A percentile compares a stretch with the other conserved stretches of the same genome.
Conservation (phyloP, 2,888 invertebrate species). For the Zootermopsis nevadensis region DNA sequence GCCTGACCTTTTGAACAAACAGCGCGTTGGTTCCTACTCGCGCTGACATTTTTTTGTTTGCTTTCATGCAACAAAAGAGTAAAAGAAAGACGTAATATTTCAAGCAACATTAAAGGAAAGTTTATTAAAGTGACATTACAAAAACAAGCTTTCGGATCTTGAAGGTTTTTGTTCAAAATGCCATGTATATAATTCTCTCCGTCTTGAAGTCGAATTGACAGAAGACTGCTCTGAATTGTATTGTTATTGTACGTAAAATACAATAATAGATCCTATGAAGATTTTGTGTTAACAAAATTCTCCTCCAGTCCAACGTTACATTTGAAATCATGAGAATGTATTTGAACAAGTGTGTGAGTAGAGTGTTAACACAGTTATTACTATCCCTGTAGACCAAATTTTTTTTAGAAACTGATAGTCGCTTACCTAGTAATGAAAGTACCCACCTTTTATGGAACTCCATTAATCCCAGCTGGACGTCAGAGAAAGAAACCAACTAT, state of each 20-base stretch:
- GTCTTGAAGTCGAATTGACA: neutral
- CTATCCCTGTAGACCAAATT: too few relatives aligned
- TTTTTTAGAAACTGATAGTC: too few relatives aligned
- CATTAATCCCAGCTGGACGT: too few relatives aligned
- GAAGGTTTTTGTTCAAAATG: neutral
- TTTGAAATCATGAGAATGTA: too few relatives aligned
- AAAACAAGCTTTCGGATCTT: neutral
- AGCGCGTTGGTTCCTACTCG: neutral
- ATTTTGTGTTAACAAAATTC: too few relatives aligned
- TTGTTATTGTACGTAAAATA: too few relatives aligned
- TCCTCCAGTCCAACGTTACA: too few relatives aligned
- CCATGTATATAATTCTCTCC: neutral
- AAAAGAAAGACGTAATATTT: conserved; percentile 18
- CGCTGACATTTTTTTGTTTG: conserved; percentile 38
- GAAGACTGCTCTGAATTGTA: neutral
- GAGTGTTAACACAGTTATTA: too few relatives aligned
- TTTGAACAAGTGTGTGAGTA: too few relatives aligned
- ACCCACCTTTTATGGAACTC: too few relatives aligned
- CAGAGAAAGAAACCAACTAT: too few relatives aligned
- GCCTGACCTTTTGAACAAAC: conserved; percentile 28
- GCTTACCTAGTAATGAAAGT: too few relatives aligned
- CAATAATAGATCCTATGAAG: neutral
- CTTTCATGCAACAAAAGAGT: neutral
- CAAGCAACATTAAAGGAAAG: conserved; percentile 6
- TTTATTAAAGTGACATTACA: conserved; percentile 15